A percentile compares a stretch with the other conserved stretches of the same genome.
Conservation (phyloP, 2,797 vertebrate genomes). For the Sebastes reedi region DNA sequence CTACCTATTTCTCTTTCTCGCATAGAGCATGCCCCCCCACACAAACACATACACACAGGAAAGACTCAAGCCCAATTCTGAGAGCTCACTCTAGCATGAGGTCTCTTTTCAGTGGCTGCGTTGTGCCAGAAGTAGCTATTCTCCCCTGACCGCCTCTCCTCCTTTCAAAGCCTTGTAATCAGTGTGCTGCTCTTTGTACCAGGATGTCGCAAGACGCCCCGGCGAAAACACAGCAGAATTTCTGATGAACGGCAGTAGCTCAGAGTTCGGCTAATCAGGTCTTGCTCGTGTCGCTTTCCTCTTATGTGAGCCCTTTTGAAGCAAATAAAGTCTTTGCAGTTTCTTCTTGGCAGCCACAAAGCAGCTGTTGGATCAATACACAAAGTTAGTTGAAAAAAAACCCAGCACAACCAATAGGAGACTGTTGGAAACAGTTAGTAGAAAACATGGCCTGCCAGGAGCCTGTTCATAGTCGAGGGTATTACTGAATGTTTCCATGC, state of each 20-base stretch:
- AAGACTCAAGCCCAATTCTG: conserved; percentile 75
- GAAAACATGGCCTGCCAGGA: conserved; percentile 70
- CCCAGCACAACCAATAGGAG: conserved; percentile 64
- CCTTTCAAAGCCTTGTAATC: conserved; percentile 82
- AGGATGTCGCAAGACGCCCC: conserved; percentile 74
- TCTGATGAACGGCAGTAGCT: conserved; percentile 73
- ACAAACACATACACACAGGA: conserved; percentile 57
- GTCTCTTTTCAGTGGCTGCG: conserved; percentile 81
- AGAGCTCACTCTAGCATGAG: conserved; percentile 81
- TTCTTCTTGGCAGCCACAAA: conserved; percentile 77
- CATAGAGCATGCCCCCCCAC: conserved; percentile 47
- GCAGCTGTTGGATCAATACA: conserved; percentile 83
- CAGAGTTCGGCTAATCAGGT: conserved; percentile 78
- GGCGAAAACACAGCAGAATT: conserved; percentile 75
- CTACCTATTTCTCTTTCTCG: conserved; percentile 53
- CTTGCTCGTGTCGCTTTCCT: conserved; percentile 70
- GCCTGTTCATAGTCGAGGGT: conserved; percentile 74
- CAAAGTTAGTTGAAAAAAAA: conserved; percentile 64
- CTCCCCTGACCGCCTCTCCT: conserved; percentile 78
- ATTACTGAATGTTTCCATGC: conserved; percentile 80
- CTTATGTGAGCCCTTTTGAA: conserved; percentile 76
- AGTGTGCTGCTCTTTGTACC: conserved; percentile 78
- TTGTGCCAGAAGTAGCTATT: conserved; percentile 82
- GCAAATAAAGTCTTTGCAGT: conserved; percentile 76
- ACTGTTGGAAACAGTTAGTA: conserved; percentile 77